Conservation (phyloP, 1,140 invertebrate genomes). For the Aphidius ervi region DNA sequence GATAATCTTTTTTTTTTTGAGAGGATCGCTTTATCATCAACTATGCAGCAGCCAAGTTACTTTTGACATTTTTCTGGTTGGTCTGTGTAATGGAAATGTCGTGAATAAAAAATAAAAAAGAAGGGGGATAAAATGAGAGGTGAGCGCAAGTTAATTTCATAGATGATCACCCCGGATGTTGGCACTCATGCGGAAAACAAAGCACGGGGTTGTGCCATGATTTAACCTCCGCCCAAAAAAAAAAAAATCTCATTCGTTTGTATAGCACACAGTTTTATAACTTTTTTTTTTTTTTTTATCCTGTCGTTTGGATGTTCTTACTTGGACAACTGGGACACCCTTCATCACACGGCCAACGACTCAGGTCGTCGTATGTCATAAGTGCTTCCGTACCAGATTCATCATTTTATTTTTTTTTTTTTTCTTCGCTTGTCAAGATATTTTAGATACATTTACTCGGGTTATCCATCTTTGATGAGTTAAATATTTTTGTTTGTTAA, state of each 20-base stretch:
- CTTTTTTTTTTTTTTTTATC: not conserved
- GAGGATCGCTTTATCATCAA: constrained; percentile 13
- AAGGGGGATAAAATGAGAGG: constrained; percentile 26
- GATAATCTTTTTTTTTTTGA: not conserved
- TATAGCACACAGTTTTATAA: not conserved
- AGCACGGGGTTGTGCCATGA: constrained; percentile 35
- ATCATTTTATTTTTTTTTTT: constrained; percentile 41
- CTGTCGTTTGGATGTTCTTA: constrained; percentile 23
- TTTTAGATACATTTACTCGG: not conserved
- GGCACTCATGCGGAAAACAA: constrained; percentile 51
- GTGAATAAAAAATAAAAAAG: constrained; percentile 44
- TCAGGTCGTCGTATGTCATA: constrained; percentile 46
- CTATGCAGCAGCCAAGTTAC: constrained; percentile 9
- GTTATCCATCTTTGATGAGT: constrained; percentile 5
- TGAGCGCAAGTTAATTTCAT: constrained; percentile 52
- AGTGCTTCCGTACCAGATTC: constrained; percentile 54
- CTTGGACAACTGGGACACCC: constrained; percentile 15
- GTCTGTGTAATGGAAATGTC: constrained; percentile 5
- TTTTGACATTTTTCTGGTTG: constrained; percentile 13
- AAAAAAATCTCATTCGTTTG: constrained; percentile 8
- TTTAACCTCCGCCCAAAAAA: constrained; percentile 9
- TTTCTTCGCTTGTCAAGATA: not conserved
- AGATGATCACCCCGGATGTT: constrained; percentile 52
- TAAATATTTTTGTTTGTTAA: too few species aligned
- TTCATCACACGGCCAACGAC: constrained; percentile 24